Percentiles rank a stretch among this genome's conserved stretches.
These are phyloP conservation scores for Baronia brevicornis DNA, from an alignment of 2,888 invertebrate genomes.

Conservation along the genomic window DNA sequence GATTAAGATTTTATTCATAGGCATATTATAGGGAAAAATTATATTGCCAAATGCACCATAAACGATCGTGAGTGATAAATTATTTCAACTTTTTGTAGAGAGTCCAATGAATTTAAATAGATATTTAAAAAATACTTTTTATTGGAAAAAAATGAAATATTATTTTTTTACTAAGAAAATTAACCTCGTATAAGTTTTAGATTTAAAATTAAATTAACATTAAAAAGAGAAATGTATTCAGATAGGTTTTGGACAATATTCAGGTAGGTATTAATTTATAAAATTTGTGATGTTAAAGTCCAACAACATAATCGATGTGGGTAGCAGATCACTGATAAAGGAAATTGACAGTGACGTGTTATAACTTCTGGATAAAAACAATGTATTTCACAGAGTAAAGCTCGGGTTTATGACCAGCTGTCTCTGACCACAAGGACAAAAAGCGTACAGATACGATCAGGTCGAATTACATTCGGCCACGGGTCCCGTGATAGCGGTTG, in stretches of 20 bases:
- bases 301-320: slow-evolving; percentile 12
- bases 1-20: slow-evolving; percentile 74
- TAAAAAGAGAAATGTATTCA: no score
- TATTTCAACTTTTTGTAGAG: no score
- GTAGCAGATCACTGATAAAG: slow-evolving; percentile 12
- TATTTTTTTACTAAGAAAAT: no score
- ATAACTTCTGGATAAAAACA: slow-evolving; percentile 42
- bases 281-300: no score
- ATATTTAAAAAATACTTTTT: no score
- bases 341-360: slow-evolving; percentile 12
- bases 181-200: no score
- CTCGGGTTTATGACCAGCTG: slow-evolving; percentile 57
- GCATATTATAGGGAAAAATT: slow-evolving; percentile 26
- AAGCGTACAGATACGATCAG: slow-evolving; percentile 69
- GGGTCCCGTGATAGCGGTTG: slow-evolving; percentile 37
- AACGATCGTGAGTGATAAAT: not conserved
- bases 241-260: no score
- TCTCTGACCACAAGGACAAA: slow-evolving; percentile 68
- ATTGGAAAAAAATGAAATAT: no score
- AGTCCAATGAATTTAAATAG: no score
- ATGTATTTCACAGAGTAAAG: slow-evolving; percentile 30
- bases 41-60: slow-evolving; percentile 6
- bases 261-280: no score
- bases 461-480: slow-evolving; percentile 67
- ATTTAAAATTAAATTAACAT: no score